Percentiles rank a stretch among this genome's conserved stretches.
Conservation (phyloP, 1,140 invertebrate species). For the Atta texana region DNA sequence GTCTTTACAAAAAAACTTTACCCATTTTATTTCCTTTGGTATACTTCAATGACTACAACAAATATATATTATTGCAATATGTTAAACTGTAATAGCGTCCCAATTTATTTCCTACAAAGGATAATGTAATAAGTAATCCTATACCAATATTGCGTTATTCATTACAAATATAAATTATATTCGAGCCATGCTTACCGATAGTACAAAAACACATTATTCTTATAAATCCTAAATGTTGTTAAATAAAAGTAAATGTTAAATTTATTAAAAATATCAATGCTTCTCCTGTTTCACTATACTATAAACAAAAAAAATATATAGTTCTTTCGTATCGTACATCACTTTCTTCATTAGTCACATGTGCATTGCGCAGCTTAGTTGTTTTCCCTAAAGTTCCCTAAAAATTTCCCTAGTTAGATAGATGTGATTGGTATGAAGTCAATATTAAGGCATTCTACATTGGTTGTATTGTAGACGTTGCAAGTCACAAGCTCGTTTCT, state of each 20-base stretch:
- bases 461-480: too few species aligned
- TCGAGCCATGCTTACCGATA: neutral
- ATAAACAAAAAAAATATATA: too few species aligned
- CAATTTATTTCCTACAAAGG: neutral
- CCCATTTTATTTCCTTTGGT: conserved; percentile 1
- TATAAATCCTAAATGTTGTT: too few species aligned
- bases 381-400: too few species aligned
- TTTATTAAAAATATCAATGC: neutral
- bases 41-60: neutral
- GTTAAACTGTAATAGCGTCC: neutral
- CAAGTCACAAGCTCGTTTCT: too few species aligned
- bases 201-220: neutral
- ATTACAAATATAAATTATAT: neutral
- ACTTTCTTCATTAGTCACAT: neutral
- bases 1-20: conserved; percentile 8
- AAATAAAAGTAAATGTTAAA: neutral
- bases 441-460: too few species aligned
- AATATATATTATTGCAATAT: conserved; percentile 7
- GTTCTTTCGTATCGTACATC: too few species aligned
- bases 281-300: too few species aligned
- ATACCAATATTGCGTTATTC: neutral
- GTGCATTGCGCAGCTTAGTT: too few species aligned
- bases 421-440: too few species aligned
- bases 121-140: neutral
- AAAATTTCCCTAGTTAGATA: too few species aligned